Conservation (phyloP, 2,797 vertebrate genomes). For the Macropodus opercularis region DNA sequence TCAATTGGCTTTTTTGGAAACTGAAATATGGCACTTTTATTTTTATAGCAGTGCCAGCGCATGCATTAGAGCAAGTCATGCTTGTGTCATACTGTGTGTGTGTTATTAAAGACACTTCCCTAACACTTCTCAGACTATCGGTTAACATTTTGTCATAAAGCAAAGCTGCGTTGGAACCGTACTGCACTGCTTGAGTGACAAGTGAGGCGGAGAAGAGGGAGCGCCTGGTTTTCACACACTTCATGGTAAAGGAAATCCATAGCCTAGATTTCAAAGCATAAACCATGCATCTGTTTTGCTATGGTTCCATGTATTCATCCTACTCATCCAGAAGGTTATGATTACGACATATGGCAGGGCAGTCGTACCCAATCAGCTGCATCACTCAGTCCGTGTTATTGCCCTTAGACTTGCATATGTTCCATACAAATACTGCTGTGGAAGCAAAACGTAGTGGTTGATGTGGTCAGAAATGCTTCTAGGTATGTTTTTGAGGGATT, state of each 20-base stretch:
- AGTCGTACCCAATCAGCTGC: constrained; percentile 39
- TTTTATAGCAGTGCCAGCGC: neutral
- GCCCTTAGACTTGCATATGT: neutral
- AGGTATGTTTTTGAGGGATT: constrained; percentile 12
- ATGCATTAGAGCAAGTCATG: constrained; percentile 12
- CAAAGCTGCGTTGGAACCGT: neutral
- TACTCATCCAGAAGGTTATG: constrained; percentile 36
- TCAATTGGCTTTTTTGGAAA: neutral
- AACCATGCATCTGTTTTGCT: constrained; percentile 1
- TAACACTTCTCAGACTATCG: constrained; percentile 12
- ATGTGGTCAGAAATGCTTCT: constrained; percentile 35
- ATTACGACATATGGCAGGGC: constrained; percentile 42
- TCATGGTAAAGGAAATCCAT: constrained; percentile 3
- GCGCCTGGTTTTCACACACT: constrained; percentile 11
- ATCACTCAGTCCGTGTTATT: constrained; percentile 7
- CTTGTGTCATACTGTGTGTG: neutral
- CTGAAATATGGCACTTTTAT: neutral
- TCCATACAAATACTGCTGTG: constrained; percentile 24
- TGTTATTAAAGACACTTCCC: neutral
- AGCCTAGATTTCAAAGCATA: constrained; percentile 10
- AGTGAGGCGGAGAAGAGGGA: neutral
- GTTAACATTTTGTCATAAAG: neutral
- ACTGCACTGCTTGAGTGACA: constrained; percentile 17
- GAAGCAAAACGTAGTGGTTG: constrained; percentile 39
- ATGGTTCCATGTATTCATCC: neutral